Conservation (phyloP, 37 sponge, comb jelly and placozoan species). For the Eunapius fragilis region DNA sequence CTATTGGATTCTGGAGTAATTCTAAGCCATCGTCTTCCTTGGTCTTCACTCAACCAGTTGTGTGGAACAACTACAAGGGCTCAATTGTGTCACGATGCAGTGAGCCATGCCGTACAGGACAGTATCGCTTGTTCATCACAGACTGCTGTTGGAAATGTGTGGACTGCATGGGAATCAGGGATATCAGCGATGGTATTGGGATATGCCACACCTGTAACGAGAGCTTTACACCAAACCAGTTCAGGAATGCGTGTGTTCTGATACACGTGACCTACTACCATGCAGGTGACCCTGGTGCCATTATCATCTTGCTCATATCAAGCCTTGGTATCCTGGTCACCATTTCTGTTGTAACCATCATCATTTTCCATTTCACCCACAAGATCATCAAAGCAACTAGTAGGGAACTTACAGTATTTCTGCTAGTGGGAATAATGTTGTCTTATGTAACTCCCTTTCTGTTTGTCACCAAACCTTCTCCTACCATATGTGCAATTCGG, state of each 20-base stretch:
- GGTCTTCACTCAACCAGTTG: neutral
- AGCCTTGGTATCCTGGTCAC: slow-evolving; percentile 22
- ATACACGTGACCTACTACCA: slow-evolving; percentile 17
- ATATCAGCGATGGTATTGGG: slow-evolving; percentile 6
- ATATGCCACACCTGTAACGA: slow-evolving; percentile 33
- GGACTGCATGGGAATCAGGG: slow-evolving; percentile 13
- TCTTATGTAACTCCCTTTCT: slow-evolving; percentile 39
- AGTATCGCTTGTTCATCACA: neutral
- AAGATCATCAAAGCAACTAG: slow-evolving; percentile 52
- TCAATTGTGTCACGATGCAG: slow-evolving; percentile 42
- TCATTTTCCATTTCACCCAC: slow-evolving; percentile 13
- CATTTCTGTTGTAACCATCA: slow-evolving; percentile 5
- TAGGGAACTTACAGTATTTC: slow-evolving; percentile 47
- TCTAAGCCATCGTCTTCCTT: neutral
- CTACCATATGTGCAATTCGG: slow-evolving; percentile 19
- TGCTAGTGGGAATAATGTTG: slow-evolving; percentile 39
- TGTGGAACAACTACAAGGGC: neutral
- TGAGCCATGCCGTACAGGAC: slow-evolving; percentile 21
- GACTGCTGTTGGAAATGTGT: slow-evolving; percentile 59
- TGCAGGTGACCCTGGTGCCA: neutral
- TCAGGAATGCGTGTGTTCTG: slow-evolving; percentile 11
- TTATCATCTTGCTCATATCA: slow-evolving; percentile 30
- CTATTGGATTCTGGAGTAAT: slow-evolving; percentile 30
- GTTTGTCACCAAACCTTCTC: slow-evolving; percentile 26
- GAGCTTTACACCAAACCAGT: slow-evolving; percentile 26